Conservation (phyloP, 2,113 vertebrate genomes). For the Gavialis gangeticus region DNA sequence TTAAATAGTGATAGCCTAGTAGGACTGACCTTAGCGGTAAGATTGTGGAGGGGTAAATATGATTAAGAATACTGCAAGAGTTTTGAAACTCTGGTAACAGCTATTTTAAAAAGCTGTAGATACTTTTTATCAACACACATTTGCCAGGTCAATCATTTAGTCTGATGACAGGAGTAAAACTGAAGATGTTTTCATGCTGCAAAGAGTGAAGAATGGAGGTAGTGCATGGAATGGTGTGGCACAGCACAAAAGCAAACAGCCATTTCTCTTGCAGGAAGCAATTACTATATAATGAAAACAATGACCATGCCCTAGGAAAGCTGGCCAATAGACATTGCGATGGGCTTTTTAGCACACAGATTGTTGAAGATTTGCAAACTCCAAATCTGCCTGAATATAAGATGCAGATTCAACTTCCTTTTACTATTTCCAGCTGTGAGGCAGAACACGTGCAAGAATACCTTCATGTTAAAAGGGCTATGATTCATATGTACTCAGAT, state of each 20-base stretch:
- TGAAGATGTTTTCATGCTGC: not conserved
- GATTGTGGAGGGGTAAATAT: not conserved
- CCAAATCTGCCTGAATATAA: not conserved
- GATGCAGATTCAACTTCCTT: constrained; percentile 1
- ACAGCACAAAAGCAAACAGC: not conserved
- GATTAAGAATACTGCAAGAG: not conserved
- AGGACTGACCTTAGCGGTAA: constrained; percentile 22
- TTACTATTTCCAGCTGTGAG: constrained; percentile 55
- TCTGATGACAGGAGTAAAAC: not conserved
- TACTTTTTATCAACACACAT: not conserved
- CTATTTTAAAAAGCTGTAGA: constrained; percentile 13
- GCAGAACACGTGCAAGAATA: constrained; percentile 7
- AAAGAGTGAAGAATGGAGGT: not conserved
- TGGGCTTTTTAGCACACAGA: not conserved
- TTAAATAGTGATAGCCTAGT: not conserved
- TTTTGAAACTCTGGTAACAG: constrained; percentile 35
- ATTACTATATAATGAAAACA: not conserved
- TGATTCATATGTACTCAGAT: not conserved
- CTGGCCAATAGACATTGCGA: not conserved
- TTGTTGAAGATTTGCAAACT: constrained; percentile 41
- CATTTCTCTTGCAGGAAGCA: not conserved
- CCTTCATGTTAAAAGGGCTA: not conserved
- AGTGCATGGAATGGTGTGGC: not conserved
- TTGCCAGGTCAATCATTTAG: not conserved
- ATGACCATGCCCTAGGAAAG: not conserved